Base-by-base conservation (phyloP, 2,113 vertebrate genomes). In the Pygoscelis antarcticus region DNA sequence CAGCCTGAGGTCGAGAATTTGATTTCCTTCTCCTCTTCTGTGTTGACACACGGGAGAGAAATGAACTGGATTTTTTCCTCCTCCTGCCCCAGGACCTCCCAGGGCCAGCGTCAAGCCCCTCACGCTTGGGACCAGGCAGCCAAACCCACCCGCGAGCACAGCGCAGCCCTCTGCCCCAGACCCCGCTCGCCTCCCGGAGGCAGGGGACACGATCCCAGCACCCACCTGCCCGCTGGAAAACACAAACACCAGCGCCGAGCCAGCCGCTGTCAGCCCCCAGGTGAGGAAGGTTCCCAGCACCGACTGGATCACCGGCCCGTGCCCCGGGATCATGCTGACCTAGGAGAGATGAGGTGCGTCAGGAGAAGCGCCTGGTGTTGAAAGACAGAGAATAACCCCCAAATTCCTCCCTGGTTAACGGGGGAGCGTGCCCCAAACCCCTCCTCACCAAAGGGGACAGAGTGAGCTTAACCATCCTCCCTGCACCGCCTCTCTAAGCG, bases 201-300 rank as follows among this genome's bases (percentile, higher is more conserved):
- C 1, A 3, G 38, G 8, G 54, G 54, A 2, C 6, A 2, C 2
- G 7, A n/a, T 3, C 23, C 29, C 47, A 13, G 46, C n/a, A 93
- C 98, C 72, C 97, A 99, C 99, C 99, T 99, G 98, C 36, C 98
- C 98, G 0, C 98, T 98, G 91, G 99, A 99, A 94, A 99, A 99
- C 34, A 99, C 20, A 23, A 99, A 99, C 30, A 99, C 99, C 12
- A 99, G 98, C 0, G 99, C 99, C 0, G 99, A 98, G 40, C 99
- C 99, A 0, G 99, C 99, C 0, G 99, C 99, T 0, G 99, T 99
- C 96, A 99, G 98, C 8, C 97, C 99, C 99, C 99, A 99, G 32
- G 99, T 99, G 76, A 99, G 98, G 79, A 99, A 93, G 9, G 99
- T 99, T 25, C 99, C 99, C 96, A 99, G 96, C 91, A 99, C 87